phyloP scores from a whole-genome alignment of 1,140 invertebrate species.

The Phymastichus coffea region DNA sequence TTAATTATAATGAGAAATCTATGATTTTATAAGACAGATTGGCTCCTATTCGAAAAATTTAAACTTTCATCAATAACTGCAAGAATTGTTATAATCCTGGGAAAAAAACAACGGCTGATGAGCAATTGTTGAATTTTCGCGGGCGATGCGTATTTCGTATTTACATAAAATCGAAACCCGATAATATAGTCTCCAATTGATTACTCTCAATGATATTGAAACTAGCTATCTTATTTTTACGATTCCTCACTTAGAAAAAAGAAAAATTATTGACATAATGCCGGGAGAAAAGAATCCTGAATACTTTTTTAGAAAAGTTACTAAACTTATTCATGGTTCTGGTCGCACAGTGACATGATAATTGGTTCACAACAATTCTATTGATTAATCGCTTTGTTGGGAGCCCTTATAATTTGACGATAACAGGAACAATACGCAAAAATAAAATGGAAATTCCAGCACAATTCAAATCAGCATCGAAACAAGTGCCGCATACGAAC shows the following conservation, averaged over 20 bases:
- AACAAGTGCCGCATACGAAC: neutral
- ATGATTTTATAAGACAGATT: too few species aligned
- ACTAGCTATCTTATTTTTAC: conserved; percentile 43
- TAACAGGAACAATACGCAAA: conserved; percentile 39
- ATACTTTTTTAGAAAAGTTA: conserved; percentile 17
- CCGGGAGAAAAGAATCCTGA: neutral
- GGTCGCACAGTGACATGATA: conserved; percentile 38
- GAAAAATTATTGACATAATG: conserved; percentile 8
- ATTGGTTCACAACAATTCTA: conserved; percentile 41
- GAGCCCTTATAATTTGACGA: conserved; percentile 32
- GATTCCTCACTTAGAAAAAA: conserved; percentile 44
- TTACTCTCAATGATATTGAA: too few species aligned
- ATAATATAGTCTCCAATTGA: too few species aligned
- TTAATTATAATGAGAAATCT: too few species aligned
- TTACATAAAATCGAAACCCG: too few species aligned
- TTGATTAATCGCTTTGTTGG: conserved; percentile 32
- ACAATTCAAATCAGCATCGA: conserved; percentile 13
- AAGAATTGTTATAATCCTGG: neutral
- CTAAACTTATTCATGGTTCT: conserved; percentile 30
- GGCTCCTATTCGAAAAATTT: conserved; percentile 29
- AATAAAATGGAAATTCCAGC: conserved; percentile 37
- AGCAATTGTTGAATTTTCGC: conserved; percentile 46
- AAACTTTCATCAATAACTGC: conserved; percentile 23
- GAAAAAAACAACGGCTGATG: conserved; percentile 33
- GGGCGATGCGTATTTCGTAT: too few species aligned